Evolutionary conservation across 2,888 invertebrate genomes (phyloP), one percentile per base, ranked within the genome.

Genomic region (Odiellus spinosus): DNA sequence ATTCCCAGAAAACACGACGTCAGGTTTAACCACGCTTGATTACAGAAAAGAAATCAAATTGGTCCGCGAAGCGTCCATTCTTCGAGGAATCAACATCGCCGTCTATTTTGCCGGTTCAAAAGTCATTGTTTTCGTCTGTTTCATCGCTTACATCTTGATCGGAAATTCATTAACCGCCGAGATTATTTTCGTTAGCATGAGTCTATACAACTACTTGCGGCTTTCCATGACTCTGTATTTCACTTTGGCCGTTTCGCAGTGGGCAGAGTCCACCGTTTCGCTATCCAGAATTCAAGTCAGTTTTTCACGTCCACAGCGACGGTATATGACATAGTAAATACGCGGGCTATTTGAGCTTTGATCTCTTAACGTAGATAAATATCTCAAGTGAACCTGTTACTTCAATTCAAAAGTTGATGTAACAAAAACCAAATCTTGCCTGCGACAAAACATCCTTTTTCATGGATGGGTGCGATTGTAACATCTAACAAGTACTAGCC

Each of bases 121-220:
- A 53, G 74, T 85, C 43, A 80, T 87, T 2, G 70, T 87, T 11
- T 85, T 80, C 61, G 75, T 82, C 51, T 85, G 85, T 4, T 72
- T 90, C 45, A 70, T 84, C 42, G 74, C 80, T 1, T 85, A 78
- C 60, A 68, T 85, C 2, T 66, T 70, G 32, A 77, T 69, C 33
- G 78, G 76, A 11, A 70, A 75, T 56, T 61, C 67, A 3, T 69
- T 88, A 53, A 76, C 79, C 0, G 80, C 85, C 0, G 79, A 79
- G 55, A 63, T 75, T 61, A 55, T 86, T 14, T 90, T 87, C 66
- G 82, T 88, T 48, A 74, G 87, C 42, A 79, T 85, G 12, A 82
- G 86, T 8, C 81, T 88, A 64, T 90, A 85, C 68, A 86, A 84
- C 60, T 80, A 85, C 47, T 68, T 91, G 50, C 73, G 85, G 26